These are phyloP conservation scores for Australoheros scitulus DNA, from an alignment of 2,113 vertebrate species.

Conservation along the genomic window DNA sequence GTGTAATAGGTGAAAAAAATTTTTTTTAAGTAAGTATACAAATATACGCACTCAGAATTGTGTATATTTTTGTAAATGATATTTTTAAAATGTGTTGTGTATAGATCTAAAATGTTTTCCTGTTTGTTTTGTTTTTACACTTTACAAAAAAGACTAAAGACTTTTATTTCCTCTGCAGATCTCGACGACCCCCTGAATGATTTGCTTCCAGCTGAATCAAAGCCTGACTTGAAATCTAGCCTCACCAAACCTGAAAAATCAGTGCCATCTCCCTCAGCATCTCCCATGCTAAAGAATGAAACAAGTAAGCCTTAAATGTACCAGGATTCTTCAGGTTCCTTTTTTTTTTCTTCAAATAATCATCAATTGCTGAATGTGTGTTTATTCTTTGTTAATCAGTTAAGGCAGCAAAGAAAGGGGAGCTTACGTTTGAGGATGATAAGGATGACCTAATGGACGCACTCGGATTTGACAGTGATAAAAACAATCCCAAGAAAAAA, in stretches of 20 bases:
- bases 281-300: slow-evolving; percentile 53
- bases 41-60: no score
- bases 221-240: slow-evolving; percentile 22
- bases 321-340: neutral
- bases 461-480: slow-evolving; percentile 81
- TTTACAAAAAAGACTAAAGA: neutral
- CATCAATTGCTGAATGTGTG: neutral
- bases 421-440: slow-evolving; percentile 82
- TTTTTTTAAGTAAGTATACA: no score
- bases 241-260: slow-evolving; percentile 43
- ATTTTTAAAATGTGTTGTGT: no score
- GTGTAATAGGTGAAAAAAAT: neutral
- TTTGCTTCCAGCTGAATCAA: slow-evolving; percentile 71
- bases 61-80: no score
- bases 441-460: slow-evolving; percentile 85
- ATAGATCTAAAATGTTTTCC: no score
- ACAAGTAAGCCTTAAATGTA: slow-evolving; percentile 62
- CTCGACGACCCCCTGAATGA: slow-evolving; percentile 77
- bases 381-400: slow-evolving; percentile 46
- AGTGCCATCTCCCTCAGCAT: slow-evolving; percentile 12
- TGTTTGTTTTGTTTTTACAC: neutral
- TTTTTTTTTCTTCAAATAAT: neutral
- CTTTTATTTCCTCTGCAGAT: slow-evolving; percentile 61
- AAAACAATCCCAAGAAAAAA: slow-evolving; percentile 62
- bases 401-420: slow-evolving; percentile 61